Evolutionary conservation across 2,888 invertebrate genomes (phyloP).

Genomic region (Himalopsyche tibetana): DNA sequence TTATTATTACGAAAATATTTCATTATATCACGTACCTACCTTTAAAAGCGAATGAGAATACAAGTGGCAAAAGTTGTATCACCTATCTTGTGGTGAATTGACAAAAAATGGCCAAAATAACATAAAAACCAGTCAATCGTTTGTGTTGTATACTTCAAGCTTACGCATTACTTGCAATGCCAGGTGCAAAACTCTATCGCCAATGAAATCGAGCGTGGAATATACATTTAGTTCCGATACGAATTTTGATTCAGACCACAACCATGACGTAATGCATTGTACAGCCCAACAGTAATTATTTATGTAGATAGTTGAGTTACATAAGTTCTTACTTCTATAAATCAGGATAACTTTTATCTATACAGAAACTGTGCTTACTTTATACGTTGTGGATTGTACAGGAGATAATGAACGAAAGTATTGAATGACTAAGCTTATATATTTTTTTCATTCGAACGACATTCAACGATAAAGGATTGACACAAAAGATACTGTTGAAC

Average conservation of each 20-base stretch:
- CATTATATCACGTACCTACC: not conserved
- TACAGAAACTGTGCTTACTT: too few relatives aligned
- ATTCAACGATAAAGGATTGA: too few relatives aligned
- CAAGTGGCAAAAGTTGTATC: constrained; percentile 16
- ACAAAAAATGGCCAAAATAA: not conserved
- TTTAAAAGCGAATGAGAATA: not conserved
- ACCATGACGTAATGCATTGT: constrained; percentile 33
- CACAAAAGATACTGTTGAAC: too few relatives aligned
- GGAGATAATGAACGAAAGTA: too few relatives aligned
- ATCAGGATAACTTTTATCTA: not conserved
- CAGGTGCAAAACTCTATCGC: constrained; percentile 46
- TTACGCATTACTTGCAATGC: constrained; percentile 36
- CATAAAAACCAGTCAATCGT: not conserved
- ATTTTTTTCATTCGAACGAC: too few relatives aligned
- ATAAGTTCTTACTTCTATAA: not conserved
- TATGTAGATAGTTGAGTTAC: not conserved
- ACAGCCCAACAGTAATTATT: not conserved
- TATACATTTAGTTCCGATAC: constrained; percentile 53
- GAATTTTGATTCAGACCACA: constrained; percentile 46
- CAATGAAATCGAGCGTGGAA: constrained; percentile 46
- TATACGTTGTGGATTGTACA: too few relatives aligned
- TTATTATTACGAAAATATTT: constrained; percentile 1
- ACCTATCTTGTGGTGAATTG: constrained; percentile 21
- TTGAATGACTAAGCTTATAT: too few relatives aligned
- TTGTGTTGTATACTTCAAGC: not conserved